Conservation (phyloP, 2,888 invertebrate species). For the Spilosoma lubricipeda region DNA sequence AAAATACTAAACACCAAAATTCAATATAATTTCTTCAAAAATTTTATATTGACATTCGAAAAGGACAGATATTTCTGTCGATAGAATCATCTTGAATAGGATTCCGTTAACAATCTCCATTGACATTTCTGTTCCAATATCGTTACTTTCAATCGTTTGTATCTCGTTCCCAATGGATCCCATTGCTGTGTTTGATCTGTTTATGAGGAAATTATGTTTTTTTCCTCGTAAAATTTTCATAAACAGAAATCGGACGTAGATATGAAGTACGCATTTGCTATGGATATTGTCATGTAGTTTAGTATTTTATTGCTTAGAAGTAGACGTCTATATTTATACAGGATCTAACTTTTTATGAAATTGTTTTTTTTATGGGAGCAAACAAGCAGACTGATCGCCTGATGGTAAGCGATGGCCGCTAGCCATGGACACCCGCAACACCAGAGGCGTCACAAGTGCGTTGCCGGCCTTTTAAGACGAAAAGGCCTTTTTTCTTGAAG, state of each 20-base stretch:
- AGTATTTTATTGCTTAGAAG: background rate
- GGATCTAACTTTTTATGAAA: too few species aligned
- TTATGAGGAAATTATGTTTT: constrained; percentile 26
- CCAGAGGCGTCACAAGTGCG: too few species aligned
- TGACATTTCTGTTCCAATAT: constrained; percentile 46
- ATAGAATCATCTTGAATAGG: constrained; percentile 33
- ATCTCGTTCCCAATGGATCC: constrained; percentile 27
- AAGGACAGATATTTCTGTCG: constrained; percentile 26
- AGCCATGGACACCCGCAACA: too few species aligned
- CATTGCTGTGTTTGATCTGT: constrained; percentile 34
- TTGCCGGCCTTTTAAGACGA: too few species aligned
- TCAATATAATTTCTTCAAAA: constrained; percentile 7
- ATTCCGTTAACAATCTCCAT: constrained; percentile 42
- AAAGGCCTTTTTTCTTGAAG: too few species aligned
- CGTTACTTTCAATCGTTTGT: constrained; percentile 44
- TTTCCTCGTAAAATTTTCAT: background rate
- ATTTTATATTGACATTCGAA: constrained; percentile 27
- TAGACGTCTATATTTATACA: background rate
- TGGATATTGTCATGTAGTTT: background rate
- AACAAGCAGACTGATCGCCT: too few species aligned
- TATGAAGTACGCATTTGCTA: background rate
- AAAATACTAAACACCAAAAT: background rate
- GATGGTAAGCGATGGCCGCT: too few species aligned
- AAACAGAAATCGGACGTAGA: background rate
- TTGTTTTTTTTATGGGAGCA: too few species aligned